These are phyloP conservation scores for Lonchura striata DNA, from an alignment of 2,113 vertebrate species.

Conservation along the genomic window DNA sequence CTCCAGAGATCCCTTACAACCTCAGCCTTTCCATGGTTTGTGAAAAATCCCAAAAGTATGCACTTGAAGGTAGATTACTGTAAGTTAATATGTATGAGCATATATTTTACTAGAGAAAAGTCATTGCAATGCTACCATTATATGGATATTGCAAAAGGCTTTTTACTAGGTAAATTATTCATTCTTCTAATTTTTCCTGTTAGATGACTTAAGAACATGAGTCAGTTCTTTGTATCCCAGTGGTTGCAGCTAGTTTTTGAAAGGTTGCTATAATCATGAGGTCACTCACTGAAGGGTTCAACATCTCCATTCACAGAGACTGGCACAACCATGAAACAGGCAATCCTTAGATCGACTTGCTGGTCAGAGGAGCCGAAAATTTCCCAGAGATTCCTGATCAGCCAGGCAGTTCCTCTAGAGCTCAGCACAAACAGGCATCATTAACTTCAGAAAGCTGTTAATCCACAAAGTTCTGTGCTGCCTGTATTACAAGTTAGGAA, in stretches of 20 bases:
- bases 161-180: background rate
- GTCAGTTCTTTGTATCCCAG: background rate
- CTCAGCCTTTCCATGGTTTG: background rate
- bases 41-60: background rate
- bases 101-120: background rate
- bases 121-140: background rate
- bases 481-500: background rate
- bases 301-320: background rate
- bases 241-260: background rate
- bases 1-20: background rate
- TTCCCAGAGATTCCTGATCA: background rate
- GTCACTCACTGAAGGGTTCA: background rate
- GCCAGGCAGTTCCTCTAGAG: background rate
- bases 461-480: background rate
- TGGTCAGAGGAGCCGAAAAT: background rate
- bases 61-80: background rate
- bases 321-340: background rate
- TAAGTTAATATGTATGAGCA: background rate
- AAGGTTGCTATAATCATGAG: background rate
- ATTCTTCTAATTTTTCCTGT: background rate
- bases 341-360: background rate
- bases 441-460: background rate
- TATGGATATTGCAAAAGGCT: background rate
- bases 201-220: background rate
- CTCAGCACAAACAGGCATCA: background rate